Evolutionary conservation across 2,113 vertebrate species (phyloP).

Genomic region (Platysternon megacephalum): DNA sequence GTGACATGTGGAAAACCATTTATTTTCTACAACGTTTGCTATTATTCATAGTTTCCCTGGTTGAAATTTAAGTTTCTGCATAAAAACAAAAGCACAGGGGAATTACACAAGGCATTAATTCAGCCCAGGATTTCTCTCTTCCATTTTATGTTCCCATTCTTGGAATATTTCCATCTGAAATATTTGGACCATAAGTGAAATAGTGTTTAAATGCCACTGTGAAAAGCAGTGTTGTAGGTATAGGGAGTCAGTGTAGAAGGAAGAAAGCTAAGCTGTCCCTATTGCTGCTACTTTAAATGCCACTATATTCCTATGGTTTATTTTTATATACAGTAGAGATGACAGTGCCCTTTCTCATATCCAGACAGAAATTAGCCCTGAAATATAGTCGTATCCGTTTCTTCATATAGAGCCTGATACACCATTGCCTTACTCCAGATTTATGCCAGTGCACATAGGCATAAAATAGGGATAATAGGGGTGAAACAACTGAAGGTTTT

Average conservation of each 20-base stretch:
- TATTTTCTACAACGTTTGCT: background rate
- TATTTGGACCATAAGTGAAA: background rate
- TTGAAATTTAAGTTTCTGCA: background rate
- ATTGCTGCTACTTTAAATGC: background rate
- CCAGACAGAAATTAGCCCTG: background rate
- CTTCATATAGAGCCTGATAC: background rate
- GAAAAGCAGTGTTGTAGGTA: background rate
- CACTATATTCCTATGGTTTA: background rate
- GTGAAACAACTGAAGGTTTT: background rate
- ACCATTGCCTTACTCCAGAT: background rate
- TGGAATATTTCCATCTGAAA: background rate
- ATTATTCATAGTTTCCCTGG: background rate
- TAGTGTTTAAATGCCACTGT: background rate
- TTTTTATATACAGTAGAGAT: background rate
- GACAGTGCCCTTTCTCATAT: background rate
- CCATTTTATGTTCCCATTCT: background rate
- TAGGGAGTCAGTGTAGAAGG: background rate
- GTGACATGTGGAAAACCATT: accelerated
- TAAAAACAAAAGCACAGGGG: background rate
- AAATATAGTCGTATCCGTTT: background rate
- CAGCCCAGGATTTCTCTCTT: background rate
- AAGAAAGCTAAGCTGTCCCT: background rate
- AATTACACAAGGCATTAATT: background rate
- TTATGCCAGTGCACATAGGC: accelerated
- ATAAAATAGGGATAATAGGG: background rate